Evolutionary conservation across 1,140 invertebrate genomes (phyloP).

Genomic region (Drosophila grimshawi): DNA sequence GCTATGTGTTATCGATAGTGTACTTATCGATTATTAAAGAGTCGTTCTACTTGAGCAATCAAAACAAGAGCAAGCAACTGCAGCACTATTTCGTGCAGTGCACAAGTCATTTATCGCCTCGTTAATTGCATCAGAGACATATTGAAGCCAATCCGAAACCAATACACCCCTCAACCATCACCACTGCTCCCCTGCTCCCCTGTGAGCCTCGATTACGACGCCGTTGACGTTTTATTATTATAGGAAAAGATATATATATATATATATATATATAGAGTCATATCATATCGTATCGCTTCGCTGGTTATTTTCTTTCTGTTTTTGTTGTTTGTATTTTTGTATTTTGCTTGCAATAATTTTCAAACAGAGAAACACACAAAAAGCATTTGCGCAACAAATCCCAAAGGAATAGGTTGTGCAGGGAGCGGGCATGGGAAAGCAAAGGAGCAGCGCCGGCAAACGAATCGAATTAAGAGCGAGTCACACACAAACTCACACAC

Average conservation of each 20-base stretch:
- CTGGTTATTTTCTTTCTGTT: conserved; percentile 23
- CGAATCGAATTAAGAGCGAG: conserved; percentile 84
- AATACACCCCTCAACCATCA: background rate
- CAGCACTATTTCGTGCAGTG: background rate
- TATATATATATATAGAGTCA: background rate
- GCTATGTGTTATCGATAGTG: conserved; percentile 7
- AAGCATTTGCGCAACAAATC: conserved; percentile 82
- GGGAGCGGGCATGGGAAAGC: conserved; percentile 1
- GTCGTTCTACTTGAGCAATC: background rate
- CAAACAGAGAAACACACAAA: conserved; percentile 82
- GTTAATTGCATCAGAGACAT: conserved; percentile 39
- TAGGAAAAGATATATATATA: background rate
- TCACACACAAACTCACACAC: conserved; percentile 38
- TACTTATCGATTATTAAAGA: background rate
- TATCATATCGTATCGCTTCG: conserved; percentile 18
- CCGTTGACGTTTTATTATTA: background rate
- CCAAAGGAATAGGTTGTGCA: conserved; percentile 32
- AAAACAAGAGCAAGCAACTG: background rate
- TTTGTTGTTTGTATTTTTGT: conserved; percentile 27
- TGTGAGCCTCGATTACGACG: background rate
- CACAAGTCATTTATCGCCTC: conserved; percentile 33
- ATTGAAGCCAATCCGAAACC: background rate
- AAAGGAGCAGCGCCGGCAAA: conserved; percentile 58
- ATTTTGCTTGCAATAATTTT: conserved; percentile 78
- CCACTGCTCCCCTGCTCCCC: background rate